These are phyloP conservation scores for Apamea epomidion DNA, from an alignment of 2,888 invertebrate species.

Conservation along the genomic window DNA sequence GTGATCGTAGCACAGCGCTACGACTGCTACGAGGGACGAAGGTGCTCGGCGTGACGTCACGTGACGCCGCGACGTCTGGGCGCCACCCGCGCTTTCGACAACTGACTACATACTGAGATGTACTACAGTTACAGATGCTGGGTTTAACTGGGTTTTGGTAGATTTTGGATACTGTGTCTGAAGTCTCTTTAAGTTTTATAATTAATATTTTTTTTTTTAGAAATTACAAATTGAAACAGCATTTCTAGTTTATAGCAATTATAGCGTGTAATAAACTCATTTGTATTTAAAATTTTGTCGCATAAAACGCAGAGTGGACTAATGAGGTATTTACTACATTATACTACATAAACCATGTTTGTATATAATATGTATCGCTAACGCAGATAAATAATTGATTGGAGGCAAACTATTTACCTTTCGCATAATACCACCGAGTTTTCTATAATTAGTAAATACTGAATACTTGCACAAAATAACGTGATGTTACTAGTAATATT, in stretches of 20 bases:
- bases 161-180: background rate
- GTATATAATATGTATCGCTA: conserved; percentile 12
- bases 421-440: conserved; percentile 8
- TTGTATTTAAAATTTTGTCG: background rate
- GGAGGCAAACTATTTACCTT: conserved; percentile 19
- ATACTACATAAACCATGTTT: background rate
- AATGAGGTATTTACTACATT: background rate
- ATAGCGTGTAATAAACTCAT: background rate
- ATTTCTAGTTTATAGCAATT: background rate
- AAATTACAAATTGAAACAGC: background rate
- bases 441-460: conserved; percentile 26
- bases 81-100: conserved; percentile 57
- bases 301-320: background rate
- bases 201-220: background rate
- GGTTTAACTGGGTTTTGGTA: background rate
- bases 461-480: background rate
- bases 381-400: conserved; percentile 32
- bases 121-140: conserved; percentile 13
- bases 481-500: background rate
- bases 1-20: conserved; percentile 28
- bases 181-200: background rate
- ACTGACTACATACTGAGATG: conserved; percentile 9
- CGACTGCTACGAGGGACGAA: conserved; percentile 39
- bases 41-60: conserved; percentile 61
- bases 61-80: conserved; percentile 72